Conservation (phyloP, 2,888 invertebrate species). For the Cheilosia scutellata region DNA sequence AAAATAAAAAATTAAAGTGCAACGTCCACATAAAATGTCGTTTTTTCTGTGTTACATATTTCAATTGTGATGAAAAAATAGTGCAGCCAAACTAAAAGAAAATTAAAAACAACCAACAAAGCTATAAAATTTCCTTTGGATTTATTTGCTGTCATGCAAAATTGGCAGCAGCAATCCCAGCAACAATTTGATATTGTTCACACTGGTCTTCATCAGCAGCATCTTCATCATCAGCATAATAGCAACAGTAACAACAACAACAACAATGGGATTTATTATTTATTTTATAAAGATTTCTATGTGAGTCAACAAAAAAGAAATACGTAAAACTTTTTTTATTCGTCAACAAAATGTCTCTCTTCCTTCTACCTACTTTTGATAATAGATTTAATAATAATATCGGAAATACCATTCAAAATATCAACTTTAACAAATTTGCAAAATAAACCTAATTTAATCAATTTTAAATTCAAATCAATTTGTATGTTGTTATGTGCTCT, state of each 20-base stretch:
- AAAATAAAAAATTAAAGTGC: slow-evolving; percentile 8
- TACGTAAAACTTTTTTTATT: not conserved
- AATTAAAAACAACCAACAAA: slow-evolving; percentile 33
- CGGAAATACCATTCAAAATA: slow-evolving; percentile 34
- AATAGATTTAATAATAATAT: slow-evolving; percentile 16
- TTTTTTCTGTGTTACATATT: slow-evolving; percentile 13
- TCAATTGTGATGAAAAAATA: slow-evolving; percentile 15
- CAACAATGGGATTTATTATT: slow-evolving; percentile 82
- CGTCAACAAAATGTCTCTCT: no score
- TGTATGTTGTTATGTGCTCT: not conserved
- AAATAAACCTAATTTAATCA: not conserved
- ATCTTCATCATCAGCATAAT: slow-evolving; percentile 75
- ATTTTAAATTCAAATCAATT: not conserved
- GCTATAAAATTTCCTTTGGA: slow-evolving; percentile 52
- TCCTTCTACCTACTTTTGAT: not conserved
- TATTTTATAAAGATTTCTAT: slow-evolving; percentile 83
- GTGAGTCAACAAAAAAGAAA: slow-evolving; percentile 78
- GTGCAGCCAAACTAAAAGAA: slow-evolving; percentile 26
- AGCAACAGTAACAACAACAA: slow-evolving; percentile 74
- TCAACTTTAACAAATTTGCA: slow-evolving; percentile 29
- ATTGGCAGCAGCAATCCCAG: slow-evolving; percentile 81
- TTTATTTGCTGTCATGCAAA: slow-evolving; percentile 80
- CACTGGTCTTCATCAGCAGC: slow-evolving; percentile 59
- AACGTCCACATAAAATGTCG: slow-evolving; percentile 23
- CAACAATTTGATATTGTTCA: slow-evolving; percentile 77